Evolutionary conservation across 2,797 vertebrate genomes (phyloP).

Genomic region (Kryptopterus vitreolus): DNA sequence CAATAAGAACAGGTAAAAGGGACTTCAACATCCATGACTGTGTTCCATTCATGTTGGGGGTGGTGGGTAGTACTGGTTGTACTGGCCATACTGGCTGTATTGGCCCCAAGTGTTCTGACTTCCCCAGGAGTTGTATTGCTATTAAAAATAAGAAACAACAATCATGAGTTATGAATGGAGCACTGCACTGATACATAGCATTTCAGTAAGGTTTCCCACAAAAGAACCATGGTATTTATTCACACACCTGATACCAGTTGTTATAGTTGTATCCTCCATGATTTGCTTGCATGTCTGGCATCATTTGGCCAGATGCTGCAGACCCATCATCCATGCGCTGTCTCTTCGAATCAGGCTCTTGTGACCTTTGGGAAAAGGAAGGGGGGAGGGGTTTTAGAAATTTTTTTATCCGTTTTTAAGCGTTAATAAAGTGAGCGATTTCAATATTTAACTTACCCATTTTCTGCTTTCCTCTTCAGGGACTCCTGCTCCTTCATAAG

Average conservation of each 20-base stretch:
- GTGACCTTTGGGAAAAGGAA: slow-evolving; percentile 78
- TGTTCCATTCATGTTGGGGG: slow-evolving; percentile 84
- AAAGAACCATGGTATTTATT: background rate
- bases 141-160: background rate
- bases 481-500: slow-evolving; percentile 88
- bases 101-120: slow-evolving; percentile 89
- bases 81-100: slow-evolving; percentile 78
- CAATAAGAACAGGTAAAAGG: slow-evolving; percentile 50
- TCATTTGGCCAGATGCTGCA: slow-evolving; percentile 69
- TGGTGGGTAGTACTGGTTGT: slow-evolving; percentile 96
- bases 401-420: too few species aligned
- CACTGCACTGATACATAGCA: background rate
- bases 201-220: background rate
- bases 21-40: slow-evolving; percentile 48
- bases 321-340: slow-evolving; percentile 82
- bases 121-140: slow-evolving; percentile 86
- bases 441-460: slow-evolving; percentile 76
- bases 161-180: background rate
- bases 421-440: background rate
- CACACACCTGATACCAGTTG: slow-evolving; percentile 94
- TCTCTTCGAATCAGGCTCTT: slow-evolving; percentile 90
- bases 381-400: too few species aligned
- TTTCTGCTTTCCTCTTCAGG: slow-evolving; percentile 90
- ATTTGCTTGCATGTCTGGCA: slow-evolving; percentile 84
- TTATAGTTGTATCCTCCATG: slow-evolving; percentile 93